Evolutionary conservation across 2,797 vertebrate species (phyloP), one percentile per base, ranked within the genome.

Genomic region (Cuculus canorus): DNA sequence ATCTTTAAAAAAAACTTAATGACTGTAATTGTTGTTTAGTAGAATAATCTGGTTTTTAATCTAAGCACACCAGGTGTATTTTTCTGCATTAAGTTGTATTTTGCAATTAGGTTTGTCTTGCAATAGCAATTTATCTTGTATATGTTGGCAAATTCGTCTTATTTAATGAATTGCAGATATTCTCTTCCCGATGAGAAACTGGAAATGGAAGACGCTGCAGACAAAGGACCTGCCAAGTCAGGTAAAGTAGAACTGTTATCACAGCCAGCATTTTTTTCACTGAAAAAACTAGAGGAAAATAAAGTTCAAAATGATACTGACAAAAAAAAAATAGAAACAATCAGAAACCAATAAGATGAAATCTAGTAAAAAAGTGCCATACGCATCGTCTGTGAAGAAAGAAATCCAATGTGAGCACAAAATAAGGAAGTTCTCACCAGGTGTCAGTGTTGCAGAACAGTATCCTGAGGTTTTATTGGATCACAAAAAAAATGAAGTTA

Each of bases 101-200:
- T 93, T 63, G n/a, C 23, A n/a, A 3, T 25, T 32, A 50, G 41
- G 8, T 45, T 35, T 69, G 25, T 45, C 47, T 53, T 45, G 17
- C 18, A 64, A 13, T 13, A 47, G 23, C 19, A 48, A 48, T 41
- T 86, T 0, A 17, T 63, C n/a, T 72, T n/a, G 6, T 39, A 16
- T 43, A 35, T 53, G 4, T 41, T 45, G 41, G 17, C 10, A 81
- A 54, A 72, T 72, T 17, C 2, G 10, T 69, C 69, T 93, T 79
- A 25, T 72, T 70, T 90, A 15, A 76, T 83, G 24, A 83, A 90
- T 96, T 96, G 25, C 88, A 98, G 98, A 43, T 98, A 97, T n/a
- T 98, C 96, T 88, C 96, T 98, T 96, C 91, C 91, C 82, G 97
- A 98, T 96, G 98, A 98, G 96, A 98, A 98, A 91, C 93, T 96